Base-by-base conservation (phyloP, 2,113 vertebrate genomes). In the Eublepharis macularius region DNA sequence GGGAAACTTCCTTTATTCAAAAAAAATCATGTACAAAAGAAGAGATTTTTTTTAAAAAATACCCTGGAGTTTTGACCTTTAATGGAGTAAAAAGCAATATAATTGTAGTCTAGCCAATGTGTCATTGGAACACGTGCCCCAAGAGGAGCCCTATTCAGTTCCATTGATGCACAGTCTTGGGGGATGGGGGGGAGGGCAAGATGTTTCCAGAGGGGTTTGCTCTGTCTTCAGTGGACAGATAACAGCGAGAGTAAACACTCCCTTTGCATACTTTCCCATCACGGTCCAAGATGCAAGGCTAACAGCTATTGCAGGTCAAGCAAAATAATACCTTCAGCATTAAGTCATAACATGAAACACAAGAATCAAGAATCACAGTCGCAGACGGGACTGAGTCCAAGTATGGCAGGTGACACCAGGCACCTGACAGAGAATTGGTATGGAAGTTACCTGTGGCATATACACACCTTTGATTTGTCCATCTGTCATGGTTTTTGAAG, bases 11-110 rank as follows among this genome's bases (percentile, higher is more conserved):
- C 0, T 34, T 89, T 65, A 85, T 91, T 94, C 91, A 85, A 63
- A 63, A 13, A 93, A 94, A 80, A 85, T 81, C 72, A 65, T 43
- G 39, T 29, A 0, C 39, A 89, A 84, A 21, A 13, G 47, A 39
- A 3, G 19, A 89, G 86, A 82, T 90, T 73, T 26, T n/a, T n/a
- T n/a, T n/a, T n/a, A n/a, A 34, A 65, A 83, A 77, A 68, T 19
- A n/a, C 1, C 3, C 91, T 6, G 26, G 0, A 57, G 0, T 78
- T 4, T 68, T 82, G 34, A 14, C 6, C 69, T 88, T 80, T 41
- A 19, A 84, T 83, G 29, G 1, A 82, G 6, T 57, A 17, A 32
- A 13, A 66, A 90, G 57, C 45, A 65, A 76, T 32, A 26, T 70
- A 87, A 82, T 81, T 16, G 21, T 77, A 47, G 6, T 75, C 51